These are phyloP conservation scores for Platysternon megacephalum DNA, from an alignment of 2,113 vertebrate species.

Conservation along the genomic window DNA sequence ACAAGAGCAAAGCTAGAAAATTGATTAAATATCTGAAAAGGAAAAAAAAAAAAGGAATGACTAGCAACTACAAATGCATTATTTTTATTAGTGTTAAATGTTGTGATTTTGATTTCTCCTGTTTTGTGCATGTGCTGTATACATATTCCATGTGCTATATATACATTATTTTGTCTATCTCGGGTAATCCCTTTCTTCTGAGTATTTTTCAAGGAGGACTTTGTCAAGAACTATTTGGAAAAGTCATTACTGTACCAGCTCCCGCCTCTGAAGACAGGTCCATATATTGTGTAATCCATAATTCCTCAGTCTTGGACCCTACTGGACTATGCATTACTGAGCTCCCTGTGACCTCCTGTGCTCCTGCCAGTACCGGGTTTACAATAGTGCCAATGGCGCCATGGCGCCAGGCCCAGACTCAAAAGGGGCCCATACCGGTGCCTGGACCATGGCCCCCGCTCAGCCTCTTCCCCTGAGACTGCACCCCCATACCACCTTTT, in stretches of 20 bases:
- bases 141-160: background rate
- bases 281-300: background rate
- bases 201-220: background rate
- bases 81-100: background rate
- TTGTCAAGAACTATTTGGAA: background rate
- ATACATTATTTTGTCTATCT: background rate
- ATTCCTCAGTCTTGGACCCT: background rate
- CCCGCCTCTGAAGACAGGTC: background rate
- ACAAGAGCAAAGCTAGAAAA: background rate
- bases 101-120: background rate
- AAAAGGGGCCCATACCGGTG: too few species aligned
- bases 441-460: too few species aligned
- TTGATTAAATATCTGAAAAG: background rate
- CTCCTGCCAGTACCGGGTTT: background rate
- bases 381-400: too few species aligned
- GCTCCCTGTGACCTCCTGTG: background rate
- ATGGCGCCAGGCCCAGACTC: too few species aligned
- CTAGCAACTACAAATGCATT: background rate
- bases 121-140: background rate
- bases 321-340: background rate
- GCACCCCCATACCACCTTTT: too few species aligned
- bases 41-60: background rate
- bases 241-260: background rate
- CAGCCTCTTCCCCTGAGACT: too few species aligned
- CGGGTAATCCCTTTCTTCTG: background rate